Evolutionary conservation across 2,797 vertebrate genomes (phyloP), one percentile per base, ranked within the genome.

Genomic region (Mormyrops attenuatus): DNA sequence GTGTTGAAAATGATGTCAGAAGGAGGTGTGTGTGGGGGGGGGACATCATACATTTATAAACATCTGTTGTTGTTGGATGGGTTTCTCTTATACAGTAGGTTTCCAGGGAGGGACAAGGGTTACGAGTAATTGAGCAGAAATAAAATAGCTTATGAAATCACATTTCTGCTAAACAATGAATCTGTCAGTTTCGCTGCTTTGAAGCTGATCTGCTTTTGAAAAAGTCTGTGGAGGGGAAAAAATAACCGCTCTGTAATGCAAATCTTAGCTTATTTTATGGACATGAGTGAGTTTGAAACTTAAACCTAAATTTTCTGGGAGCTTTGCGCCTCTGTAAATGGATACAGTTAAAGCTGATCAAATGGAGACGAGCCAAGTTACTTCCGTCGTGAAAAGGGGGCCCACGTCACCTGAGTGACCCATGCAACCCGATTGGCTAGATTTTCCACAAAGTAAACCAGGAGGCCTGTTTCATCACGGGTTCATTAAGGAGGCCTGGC

Each of bases 171-270:
- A 89, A 89, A 89, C 94, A 91, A 95, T 95, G 92, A 95, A 94
- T 95, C 94, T 95, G 93, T 93, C 95, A 87, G 17, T 93, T 94
- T 92, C 89, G 52, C 88, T 77, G 92, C 95, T 96, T 96, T 96
- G 94, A 96, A 95, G 95, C 95, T 91, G 92, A 95, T 94, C 94
- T 94, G 93, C 91, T 90, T 95, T 94, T 94, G 92, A 95, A 95
- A 93, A 92, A 91, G 89, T 94, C 91, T 17, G 66, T 34, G 44
- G 30, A 34, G 66, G 30, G 30, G 1, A 11, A 63, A 87, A 87
- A 88, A 88, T 60, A 92, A 93, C 92, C 92, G 91, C 92, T 92
- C 82, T 49, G 82, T 92, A 93, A 94, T 95, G 93, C 93, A 92
- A 66, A 15, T 94, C 93, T 95, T 88, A 93, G 95, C 94, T 96